Base-by-base conservation (phyloP, 2,888 invertebrate species). In the Drosophila histrio region DNA sequence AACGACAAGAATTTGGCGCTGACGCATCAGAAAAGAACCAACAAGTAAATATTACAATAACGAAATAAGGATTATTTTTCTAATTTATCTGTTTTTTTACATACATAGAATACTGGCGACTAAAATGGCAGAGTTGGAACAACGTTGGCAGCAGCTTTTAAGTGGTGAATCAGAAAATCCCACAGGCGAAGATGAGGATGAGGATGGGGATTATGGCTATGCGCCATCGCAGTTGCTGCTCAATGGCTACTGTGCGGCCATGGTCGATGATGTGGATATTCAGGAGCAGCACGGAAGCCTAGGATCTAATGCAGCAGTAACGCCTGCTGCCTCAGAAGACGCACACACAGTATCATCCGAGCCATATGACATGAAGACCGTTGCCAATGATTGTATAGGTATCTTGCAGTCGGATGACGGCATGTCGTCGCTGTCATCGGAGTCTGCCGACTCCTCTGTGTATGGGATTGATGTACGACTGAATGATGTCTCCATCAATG, bases 1-100 rank as follows among this genome's bases (percentile, higher is more conserved):
- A 96, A 96, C 91, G 97, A 97, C 89, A 97, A 97, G 92, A 96
- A 95, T 47, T 93, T 96, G 62, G 97, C 97, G 1, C 91, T 97
- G 24, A 94, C 95, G 69, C 97, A 97, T 92, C 97, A 97, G 85
- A 94, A 96, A 85, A 96, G 96, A 92, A 95, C 97, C 4, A 97
- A 97, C 91, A 96, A 95, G 96, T 96, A 93, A 17, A 13, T 38
- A 1, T 19, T 8, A 6, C 6, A 7, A 38, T 19, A 1, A 0
- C 1, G 0, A 17, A 19, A 17, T 2, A 15, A 17, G 5, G 6
- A 13, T n/a, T 19, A 6, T 3, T 7, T 5, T n/a, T 9, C 8
- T 30, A 47, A 89, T 87, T 11, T 22, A 34, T 1, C 0, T n/a
- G 8, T 17, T 0, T 4, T 15, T 43, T n/a, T 17, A 22, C 3